Base-by-base conservation (phyloP, 2,888 invertebrate genomes). In the Tetrapedia diversipes region DNA sequence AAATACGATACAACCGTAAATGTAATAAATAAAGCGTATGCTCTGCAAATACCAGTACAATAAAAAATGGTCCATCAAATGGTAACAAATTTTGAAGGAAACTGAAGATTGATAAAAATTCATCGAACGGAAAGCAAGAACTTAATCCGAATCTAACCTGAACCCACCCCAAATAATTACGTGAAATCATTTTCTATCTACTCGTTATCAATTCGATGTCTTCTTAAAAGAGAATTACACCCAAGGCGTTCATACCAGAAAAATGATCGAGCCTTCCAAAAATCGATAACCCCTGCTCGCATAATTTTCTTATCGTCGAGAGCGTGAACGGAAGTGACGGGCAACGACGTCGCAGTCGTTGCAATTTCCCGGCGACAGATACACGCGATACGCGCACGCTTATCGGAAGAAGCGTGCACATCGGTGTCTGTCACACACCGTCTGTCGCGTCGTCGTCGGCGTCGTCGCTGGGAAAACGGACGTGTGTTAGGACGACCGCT, bases 281-380 rank as follows among this genome's bases (percentile, higher is more conserved):
- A 54, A 72, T 71, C 72, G 72, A 54, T 73, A 71, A 64, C 39
- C 37, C 27, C 22, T 29, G 7, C 8, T 19, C 32, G 2, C 19
- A 43, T 27, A 71, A 73, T 34, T 65, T 65, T 41, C 41, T 19
- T 24, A 1, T 1, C 39, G 47, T 45, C 11, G 49, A 45, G 37
- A 57, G 51, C 27, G 54, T n/a, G 7, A 22, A 4, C 29, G 39
- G 29, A 70, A 39, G 32, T 65, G 56, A 24, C 49, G 49, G 56
- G 29, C 39, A 11, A 19, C n/a, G 59, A 64, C 53, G n/a, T 41
- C 57, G 37, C 29, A 7, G 34, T 68, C 53, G 54, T 19, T 2
- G 73, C 78, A 69, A 79, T 76, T 73, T 70, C 59, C 73, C 70
- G 71, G n/a, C 32, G 76, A 37, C 27, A 59, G 59, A 63, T 37